phyloP scores from a whole-genome alignment of 2,113 vertebrate species.

The Pygoscelis adeliae region DNA sequence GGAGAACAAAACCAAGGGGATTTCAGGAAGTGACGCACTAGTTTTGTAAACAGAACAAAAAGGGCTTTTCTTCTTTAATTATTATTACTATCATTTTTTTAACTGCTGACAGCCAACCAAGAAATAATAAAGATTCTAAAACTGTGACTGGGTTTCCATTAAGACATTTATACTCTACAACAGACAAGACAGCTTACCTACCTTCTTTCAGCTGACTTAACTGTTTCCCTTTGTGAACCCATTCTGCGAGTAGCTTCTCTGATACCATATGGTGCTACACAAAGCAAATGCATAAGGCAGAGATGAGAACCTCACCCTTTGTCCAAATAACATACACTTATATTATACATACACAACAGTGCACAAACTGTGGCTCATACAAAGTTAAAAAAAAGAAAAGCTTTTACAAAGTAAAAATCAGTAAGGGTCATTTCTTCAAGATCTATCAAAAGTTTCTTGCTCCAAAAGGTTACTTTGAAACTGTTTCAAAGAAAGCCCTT shows the following conservation, averaged over 20 bases:
- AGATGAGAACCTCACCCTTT: neutral
- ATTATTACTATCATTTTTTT: neutral
- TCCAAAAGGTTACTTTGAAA: neutral
- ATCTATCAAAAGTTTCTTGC: neutral
- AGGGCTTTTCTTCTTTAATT: neutral
- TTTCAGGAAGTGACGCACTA: neutral
- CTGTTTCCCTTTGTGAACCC: slow-evolving; percentile 87
- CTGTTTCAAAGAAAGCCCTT: neutral
- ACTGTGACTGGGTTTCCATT: neutral
- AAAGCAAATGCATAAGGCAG: neutral
- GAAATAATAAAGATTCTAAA: neutral
- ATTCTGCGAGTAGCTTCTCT: slow-evolving; percentile 94
- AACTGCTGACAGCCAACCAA: neutral
- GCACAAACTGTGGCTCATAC: neutral
- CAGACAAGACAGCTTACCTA: slow-evolving; percentile 58
- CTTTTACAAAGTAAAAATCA: neutral
- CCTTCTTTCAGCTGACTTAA: slow-evolving; percentile 82
- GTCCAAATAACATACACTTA: neutral
- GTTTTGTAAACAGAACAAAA: neutral
- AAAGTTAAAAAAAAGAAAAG: neutral
- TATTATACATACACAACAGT: neutral
- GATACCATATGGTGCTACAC: slow-evolving; percentile 92
- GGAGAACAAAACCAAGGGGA: neutral
- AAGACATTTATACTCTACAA: neutral
- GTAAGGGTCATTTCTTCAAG: neutral